phyloP scores from a whole-genome alignment of 2,888 invertebrate genomes.

The Patella caerulea region DNA sequence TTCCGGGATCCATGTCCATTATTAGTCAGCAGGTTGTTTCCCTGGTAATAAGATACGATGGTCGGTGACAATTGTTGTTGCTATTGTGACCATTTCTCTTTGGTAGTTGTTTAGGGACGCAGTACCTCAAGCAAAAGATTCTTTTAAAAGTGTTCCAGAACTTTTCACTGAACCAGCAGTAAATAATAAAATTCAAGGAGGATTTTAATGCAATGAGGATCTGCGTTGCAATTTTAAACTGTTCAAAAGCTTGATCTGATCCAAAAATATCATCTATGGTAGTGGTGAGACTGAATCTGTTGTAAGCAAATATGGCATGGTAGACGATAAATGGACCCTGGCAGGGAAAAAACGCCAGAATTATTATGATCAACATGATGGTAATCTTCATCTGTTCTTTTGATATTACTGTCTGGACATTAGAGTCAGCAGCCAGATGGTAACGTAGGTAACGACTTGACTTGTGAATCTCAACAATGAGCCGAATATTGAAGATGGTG shows the following conservation, averaged over 20 bases:
- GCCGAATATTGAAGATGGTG: slow-evolving; percentile 58
- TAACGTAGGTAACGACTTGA: slow-evolving; percentile 65
- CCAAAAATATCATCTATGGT: slow-evolving; percentile 24
- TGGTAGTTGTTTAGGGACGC: slow-evolving; percentile 39
- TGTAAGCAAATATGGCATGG: slow-evolving; percentile 33
- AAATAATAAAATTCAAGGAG: slow-evolving; percentile 68
- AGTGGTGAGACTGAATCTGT: slow-evolving; percentile 16
- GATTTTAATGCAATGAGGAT: slow-evolving; percentile 63
- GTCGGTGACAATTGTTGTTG: slow-evolving; percentile 42
- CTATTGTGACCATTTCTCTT: slow-evolving; percentile 41
- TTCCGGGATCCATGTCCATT: no score
- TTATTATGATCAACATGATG: slow-evolving; percentile 66
- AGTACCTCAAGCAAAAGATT: slow-evolving; percentile 58
- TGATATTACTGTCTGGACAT: slow-evolving; percentile 55
- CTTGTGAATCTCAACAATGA: slow-evolving; percentile 65
- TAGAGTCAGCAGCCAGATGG: slow-evolving; percentile 51
- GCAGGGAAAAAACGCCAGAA: slow-evolving; percentile 67
- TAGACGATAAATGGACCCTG: slow-evolving; percentile 64
- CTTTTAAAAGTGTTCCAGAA: slow-evolving; percentile 68
- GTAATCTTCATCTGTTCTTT: slow-evolving; percentile 67
- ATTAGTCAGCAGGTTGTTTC: slow-evolving; percentile 36
- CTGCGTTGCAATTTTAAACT: slow-evolving; percentile 21
- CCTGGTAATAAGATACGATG: slow-evolving; percentile 37
- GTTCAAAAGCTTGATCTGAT: not conserved
- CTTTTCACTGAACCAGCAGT: slow-evolving; percentile 71